A percentile compares a stretch with the other conserved stretches of the same genome.
phyloP scores from a whole-genome alignment of 1,140 invertebrate species.

The Drosophila serrata region DNA sequence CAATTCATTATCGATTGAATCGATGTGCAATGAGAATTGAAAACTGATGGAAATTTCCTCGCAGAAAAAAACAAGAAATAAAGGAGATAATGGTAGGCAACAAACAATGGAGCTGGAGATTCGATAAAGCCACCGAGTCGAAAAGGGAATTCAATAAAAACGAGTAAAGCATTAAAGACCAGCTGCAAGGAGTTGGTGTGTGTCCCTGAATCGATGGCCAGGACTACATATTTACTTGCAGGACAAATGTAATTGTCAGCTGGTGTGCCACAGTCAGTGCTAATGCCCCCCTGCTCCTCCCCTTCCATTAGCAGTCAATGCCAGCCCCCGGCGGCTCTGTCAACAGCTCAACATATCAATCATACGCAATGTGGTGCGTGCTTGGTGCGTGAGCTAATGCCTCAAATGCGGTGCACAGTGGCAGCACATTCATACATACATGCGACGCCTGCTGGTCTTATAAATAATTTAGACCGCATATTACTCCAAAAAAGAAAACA shows the following conservation, averaged over 20 bases:
- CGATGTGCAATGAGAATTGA: slow-evolving; percentile 48
- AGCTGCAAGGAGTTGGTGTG: slow-evolving; percentile 19
- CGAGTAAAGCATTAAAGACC: slow-evolving; percentile 34
- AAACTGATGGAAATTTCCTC: slow-evolving; percentile 54
- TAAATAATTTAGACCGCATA: slow-evolving; percentile 75
- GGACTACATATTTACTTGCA: slow-evolving; percentile 26
- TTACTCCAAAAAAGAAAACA: slow-evolving; percentile 51
- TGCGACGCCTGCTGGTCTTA: slow-evolving; percentile 58
- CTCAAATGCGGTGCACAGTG: slow-evolving; percentile 30
- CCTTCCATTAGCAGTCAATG: slow-evolving; percentile 32
- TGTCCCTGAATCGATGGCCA: slow-evolving; percentile 18
- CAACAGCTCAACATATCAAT: slow-evolving; percentile 82
- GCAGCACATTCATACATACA: slow-evolving; percentile 13
- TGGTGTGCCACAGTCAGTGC: slow-evolving; percentile 18
- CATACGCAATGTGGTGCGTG: slow-evolving; percentile 75
- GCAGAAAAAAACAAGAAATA: slow-evolving; percentile 19
- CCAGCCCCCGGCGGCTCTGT: slow-evolving; percentile 52
- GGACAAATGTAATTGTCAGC: slow-evolving; percentile 68
- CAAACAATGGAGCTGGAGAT: slow-evolving; percentile 19
- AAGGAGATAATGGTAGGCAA: slow-evolving; percentile 19
- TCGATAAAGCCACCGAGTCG: slow-evolving; percentile 7
- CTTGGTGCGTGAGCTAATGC: slow-evolving; percentile 58
- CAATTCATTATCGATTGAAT: slow-evolving; percentile 74
- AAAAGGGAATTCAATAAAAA: slow-evolving; percentile 34
- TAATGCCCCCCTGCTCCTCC: slow-evolving; percentile 2